Conservation (phyloP, 2,113 vertebrate genomes). For the Petaurus breviceps region DNA sequence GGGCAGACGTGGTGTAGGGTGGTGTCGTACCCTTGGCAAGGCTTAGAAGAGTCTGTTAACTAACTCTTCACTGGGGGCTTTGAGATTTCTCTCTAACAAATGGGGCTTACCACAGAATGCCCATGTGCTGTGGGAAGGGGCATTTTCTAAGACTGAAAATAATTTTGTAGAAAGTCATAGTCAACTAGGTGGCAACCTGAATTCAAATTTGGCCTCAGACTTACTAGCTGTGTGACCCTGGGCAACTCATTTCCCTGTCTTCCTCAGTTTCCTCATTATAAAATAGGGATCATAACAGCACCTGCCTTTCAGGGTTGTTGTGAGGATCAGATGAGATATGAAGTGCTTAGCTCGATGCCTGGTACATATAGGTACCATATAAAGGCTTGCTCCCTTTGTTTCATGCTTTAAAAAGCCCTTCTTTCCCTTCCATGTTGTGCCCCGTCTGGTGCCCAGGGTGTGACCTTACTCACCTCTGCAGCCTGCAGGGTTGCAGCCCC, state of each 20-base stretch:
- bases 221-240: neutral
- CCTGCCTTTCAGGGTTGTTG: neutral
- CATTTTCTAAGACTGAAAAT: neutral
- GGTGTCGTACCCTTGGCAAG: neutral
- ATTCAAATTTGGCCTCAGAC: too few species aligned
- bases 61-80: neutral
- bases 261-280: neutral
- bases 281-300: neutral
- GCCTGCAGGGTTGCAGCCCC: neutral
- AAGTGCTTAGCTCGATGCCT: neutral
- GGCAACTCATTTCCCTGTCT: neutral
- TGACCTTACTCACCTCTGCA: neutral
- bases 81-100: neutral
- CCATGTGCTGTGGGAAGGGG: neutral
- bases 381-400: neutral
- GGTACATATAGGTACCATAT: neutral
- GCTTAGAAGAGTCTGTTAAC: too few species aligned
- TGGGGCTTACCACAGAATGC: neutral
- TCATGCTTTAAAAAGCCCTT: neutral
- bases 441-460: neutral
- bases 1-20: fast-evolving
- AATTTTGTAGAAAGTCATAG: neutral
- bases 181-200: neutral
- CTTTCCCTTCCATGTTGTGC: neutral
- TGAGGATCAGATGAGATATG: neutral